These are phyloP conservation scores for Cercopithecus mona DNA, from an alignment of 2,113 vertebrate species.

Conservation along the genomic window DNA sequence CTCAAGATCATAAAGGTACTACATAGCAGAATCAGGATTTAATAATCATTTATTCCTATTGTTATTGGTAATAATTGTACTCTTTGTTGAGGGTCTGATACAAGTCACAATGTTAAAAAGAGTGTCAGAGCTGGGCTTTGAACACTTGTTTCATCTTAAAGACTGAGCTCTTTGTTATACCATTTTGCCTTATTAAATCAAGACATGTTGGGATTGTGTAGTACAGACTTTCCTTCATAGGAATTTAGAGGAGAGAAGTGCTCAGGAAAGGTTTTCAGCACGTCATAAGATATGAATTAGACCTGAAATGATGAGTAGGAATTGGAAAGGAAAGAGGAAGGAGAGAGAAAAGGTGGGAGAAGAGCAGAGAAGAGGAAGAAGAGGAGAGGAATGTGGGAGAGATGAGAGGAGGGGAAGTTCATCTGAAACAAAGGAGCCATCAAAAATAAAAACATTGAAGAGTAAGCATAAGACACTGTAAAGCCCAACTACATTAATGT, in stretches of 20 bases:
- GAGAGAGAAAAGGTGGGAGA: not conserved
- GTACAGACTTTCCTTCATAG: not conserved
- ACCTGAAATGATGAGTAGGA: not conserved
- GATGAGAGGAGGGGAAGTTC: not conserved
- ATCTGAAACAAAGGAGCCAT: not conserved
- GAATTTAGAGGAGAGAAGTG: not conserved
- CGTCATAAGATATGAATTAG: not conserved
- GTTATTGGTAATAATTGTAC: not conserved
- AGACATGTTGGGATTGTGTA: not conserved
- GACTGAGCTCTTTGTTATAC: not conserved
- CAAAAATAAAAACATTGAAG: not conserved
- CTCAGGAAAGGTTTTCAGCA: not conserved
- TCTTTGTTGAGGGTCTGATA: not conserved
- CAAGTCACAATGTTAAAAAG: not conserved
- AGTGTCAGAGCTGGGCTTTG: not conserved
- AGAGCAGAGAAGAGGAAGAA: not conserved
- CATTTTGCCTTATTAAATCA: not conserved
- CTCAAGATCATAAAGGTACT: not conserved
- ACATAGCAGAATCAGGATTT: not conserved
- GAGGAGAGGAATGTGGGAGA: not conserved
- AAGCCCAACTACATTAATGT: not conserved
- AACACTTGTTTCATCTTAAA: constrained; percentile 18
- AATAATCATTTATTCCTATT: constrained; percentile 23
- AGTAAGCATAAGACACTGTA: not conserved
- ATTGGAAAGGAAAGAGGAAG: not conserved